Percentiles rank a stretch among this genome's conserved stretches.
phyloP scores from a whole-genome alignment of 2,888 invertebrate genomes.

The Cheilosia grossa region DNA sequence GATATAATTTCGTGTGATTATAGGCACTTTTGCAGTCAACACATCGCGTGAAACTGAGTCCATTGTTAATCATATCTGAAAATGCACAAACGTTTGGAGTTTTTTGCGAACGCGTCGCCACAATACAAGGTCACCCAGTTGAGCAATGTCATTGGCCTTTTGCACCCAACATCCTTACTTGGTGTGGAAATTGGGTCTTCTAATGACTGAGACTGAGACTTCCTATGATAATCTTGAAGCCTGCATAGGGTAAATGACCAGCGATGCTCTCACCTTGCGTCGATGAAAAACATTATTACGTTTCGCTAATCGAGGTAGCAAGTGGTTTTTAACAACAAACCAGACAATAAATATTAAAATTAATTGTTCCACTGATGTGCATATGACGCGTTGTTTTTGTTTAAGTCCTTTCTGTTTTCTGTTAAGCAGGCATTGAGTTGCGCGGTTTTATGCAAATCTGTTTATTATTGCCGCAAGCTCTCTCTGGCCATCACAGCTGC shows the following conservation, averaged over 20 bases:
- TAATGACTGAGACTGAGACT: background rate
- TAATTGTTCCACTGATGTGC: background rate
- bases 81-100: slow-evolving; percentile 19
- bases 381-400: background rate
- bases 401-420: background rate
- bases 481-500: too few relatives aligned
- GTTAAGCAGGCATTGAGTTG: background rate
- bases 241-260: too few relatives aligned
- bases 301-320: background rate
- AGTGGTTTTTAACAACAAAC: background rate
- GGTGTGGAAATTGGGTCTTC: background rate
- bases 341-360: slow-evolving; percentile 7
- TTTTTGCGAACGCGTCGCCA: background rate
- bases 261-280: too few relatives aligned
- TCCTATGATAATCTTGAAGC: too few relatives aligned
- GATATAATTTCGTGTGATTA: slow-evolving; percentile 38
- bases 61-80: slow-evolving; percentile 25
- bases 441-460: too few relatives aligned
- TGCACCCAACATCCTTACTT: background rate
- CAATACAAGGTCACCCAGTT: slow-evolving; percentile 30
- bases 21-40: background rate
- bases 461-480: too few relatives aligned
- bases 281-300: background rate
- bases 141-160: background rate
- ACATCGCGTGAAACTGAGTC: slow-evolving; percentile 1